phyloP scores from a whole-genome alignment of 2,797 vertebrate species.

The Corythornis leucogaster region DNA sequence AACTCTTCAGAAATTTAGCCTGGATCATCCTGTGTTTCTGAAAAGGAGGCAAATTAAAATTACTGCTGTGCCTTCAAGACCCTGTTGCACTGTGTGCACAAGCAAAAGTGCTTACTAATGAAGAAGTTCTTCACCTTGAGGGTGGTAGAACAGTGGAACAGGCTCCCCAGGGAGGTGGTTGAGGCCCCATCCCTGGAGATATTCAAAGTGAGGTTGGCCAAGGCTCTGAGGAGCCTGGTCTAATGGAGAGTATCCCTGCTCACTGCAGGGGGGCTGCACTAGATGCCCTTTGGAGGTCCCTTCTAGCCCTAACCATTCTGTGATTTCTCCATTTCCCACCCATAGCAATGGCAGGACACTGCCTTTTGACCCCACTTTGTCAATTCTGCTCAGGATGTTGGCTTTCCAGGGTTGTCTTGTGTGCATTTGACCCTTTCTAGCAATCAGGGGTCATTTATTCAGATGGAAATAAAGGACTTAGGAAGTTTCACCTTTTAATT shows the following conservation, averaged over 20 bases:
- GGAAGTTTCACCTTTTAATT: constrained; percentile 10
- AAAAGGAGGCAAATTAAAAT: neutral
- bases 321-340: neutral
- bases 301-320: too few species aligned
- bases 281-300: too few species aligned
- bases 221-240: too few species aligned
- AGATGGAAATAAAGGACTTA: neutral
- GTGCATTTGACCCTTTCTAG: neutral
- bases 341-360: neutral
- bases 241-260: too few species aligned
- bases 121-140: too few species aligned
- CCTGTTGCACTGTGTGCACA: neutral
- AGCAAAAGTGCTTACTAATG: neutral
- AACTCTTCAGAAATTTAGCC: neutral
- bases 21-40: neutral
- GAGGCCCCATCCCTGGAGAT: too few species aligned
- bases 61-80: neutral
- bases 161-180: too few species aligned
- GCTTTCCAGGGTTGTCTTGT: neutral
- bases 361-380: neutral
- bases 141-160: too few species aligned
- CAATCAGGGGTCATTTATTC: neutral
- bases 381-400: neutral
- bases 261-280: too few species aligned
- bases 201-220: too few species aligned